These are phyloP conservation scores for Galerucella calmariensis DNA, from an alignment of 2,888 invertebrate species.

Conservation along the genomic window DNA sequence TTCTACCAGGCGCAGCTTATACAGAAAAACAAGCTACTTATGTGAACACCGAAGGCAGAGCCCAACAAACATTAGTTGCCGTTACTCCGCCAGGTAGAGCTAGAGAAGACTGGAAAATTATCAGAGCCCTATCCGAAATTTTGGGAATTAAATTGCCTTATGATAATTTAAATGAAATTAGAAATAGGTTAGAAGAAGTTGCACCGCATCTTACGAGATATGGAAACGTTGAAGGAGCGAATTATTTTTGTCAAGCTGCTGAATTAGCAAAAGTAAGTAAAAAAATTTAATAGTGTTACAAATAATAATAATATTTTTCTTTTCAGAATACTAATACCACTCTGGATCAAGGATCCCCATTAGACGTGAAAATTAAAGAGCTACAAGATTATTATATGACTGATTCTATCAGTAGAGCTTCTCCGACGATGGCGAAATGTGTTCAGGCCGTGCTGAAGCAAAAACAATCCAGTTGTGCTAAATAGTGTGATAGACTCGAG, in stretches of 20 bases:
- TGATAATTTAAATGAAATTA: conserved; percentile 85
- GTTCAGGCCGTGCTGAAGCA: conserved; percentile 89
- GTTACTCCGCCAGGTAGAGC: conserved; percentile 93
- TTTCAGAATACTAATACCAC: conserved; percentile 59
- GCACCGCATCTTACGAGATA: conserved; percentile 90
- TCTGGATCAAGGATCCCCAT: conserved; percentile 60
- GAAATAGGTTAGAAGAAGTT: conserved; percentile 80
- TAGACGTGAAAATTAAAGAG: conserved; percentile 80
- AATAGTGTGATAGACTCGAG: conserved; percentile 42
- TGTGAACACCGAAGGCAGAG: conserved; percentile 97
- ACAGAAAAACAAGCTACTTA: conserved; percentile 98
- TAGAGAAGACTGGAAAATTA: conserved; percentile 98
- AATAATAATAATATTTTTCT: not conserved
- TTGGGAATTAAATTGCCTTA: conserved; percentile 76
- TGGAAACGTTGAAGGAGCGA: conserved; percentile 85
- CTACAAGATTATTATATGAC: conserved; percentile 95
- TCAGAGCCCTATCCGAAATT: conserved; percentile 96
- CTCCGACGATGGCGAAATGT: conserved; percentile 98
- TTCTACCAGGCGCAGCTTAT: conserved; percentile 96
- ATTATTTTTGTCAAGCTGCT: conserved; percentile 84
- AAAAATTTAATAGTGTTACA: not conserved
- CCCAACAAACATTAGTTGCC: conserved; percentile 89
- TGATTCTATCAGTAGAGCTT: conserved; percentile 94
- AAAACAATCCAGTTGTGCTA: conserved; percentile 62
- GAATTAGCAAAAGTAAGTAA: conserved; percentile 73